Evolutionary conservation across 35 echinoderm and acorn worm genomes (phyloP).

Genomic region (Holothuria glaberrima): DNA sequence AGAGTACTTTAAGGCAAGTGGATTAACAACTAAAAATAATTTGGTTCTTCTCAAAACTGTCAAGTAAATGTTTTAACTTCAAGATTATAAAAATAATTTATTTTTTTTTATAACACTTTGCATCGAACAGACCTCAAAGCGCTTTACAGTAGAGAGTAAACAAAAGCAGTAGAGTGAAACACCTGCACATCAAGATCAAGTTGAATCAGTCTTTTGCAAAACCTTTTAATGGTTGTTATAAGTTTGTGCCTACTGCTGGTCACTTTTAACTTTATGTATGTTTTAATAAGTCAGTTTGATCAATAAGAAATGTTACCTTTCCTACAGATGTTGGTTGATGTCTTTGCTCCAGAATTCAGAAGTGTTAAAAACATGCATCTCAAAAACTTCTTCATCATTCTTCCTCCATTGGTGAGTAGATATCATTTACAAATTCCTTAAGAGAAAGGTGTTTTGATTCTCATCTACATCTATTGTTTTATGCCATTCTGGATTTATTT

Average conservation of each 20-base stretch:
- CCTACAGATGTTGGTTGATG: slow-evolving; percentile 97
- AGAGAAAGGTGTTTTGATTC: background rate
- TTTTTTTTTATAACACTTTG: no score
- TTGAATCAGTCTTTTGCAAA: background rate
- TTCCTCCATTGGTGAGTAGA: slow-evolving; percentile 91
- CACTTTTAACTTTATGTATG: no score
- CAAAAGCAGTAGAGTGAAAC: no score
- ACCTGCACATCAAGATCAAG: no score
- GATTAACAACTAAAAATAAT: background rate
- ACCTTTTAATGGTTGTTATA: background rate
- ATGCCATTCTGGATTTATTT: no score
- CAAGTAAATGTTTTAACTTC: background rate
- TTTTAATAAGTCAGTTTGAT: background rate
- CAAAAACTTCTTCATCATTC: slow-evolving; percentile 91
- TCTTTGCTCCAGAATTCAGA: slow-evolving; percentile 93
- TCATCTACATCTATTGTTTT: no score
- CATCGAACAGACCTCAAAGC: no score
- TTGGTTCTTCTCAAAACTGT: background rate
- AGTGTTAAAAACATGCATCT: slow-evolving; percentile 97
- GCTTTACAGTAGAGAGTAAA: no score
- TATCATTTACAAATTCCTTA: background rate
- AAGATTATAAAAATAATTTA: no score
- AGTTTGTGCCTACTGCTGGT: background rate
- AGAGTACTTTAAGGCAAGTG: slow-evolving; percentile 96
- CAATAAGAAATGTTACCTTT: background rate